Percentiles rank a stretch among this genome's conserved stretches.
Conservation (phyloP, 2,113 vertebrate genomes). For the Falco punctatus region DNA sequence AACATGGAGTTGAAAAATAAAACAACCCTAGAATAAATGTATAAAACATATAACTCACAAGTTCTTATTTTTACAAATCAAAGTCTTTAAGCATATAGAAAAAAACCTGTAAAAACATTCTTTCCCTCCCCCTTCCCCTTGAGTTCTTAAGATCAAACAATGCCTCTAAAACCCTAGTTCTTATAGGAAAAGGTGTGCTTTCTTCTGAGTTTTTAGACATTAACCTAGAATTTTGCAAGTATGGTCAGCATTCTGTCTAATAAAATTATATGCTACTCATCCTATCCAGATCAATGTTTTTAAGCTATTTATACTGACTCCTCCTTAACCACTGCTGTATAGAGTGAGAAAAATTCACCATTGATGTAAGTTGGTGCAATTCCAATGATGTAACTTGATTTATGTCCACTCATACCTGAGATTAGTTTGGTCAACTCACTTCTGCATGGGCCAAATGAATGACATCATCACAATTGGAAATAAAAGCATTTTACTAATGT, state of each 20-base stretch:
- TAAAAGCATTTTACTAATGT: neutral
- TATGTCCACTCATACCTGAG: neutral
- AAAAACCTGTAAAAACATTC: neutral
- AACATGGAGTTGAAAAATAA: neutral
- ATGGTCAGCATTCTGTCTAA: neutral
- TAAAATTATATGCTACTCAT: neutral
- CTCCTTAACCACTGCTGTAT: neutral
- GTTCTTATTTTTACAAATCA: neutral
- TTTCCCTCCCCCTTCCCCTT: neutral
- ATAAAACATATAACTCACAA: neutral
- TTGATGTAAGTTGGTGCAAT: neutral
- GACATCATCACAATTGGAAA: neutral
- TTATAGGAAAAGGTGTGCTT: neutral
- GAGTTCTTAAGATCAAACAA: neutral
- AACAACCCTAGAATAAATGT: neutral
- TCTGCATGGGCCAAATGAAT: neutral
- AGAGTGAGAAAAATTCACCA: neutral
- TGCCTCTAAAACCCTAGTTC: neutral
- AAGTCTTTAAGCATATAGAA: neutral
- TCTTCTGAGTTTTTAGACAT: neutral
- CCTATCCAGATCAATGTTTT: neutral
- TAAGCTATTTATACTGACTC: neutral
- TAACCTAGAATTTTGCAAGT: neutral
- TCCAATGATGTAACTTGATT: constrained; percentile 1
- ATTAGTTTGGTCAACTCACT: neutral